Evolutionary conservation across 2,113 vertebrate genomes (phyloP).

Genomic region (Kobus ellipsiprymnus): DNA sequence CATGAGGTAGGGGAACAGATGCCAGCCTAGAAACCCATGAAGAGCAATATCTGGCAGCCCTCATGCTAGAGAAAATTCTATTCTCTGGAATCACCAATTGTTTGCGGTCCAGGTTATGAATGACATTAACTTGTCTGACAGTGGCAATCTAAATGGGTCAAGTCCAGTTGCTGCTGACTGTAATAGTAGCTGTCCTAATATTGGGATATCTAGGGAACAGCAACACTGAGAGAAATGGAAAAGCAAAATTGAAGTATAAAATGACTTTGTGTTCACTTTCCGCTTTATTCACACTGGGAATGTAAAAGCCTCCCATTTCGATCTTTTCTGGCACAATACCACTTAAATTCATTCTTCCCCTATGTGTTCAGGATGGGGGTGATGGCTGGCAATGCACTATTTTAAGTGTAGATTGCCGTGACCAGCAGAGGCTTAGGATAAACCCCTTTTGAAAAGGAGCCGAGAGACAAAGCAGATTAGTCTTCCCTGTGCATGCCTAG

Average conservation of each 20-base stretch:
- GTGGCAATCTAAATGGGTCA: not conserved
- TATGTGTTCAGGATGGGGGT: not conserved
- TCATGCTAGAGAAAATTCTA: not conserved
- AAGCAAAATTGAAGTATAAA: slow-evolving; percentile 39
- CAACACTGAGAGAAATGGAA: slow-evolving; percentile 1
- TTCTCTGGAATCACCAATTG: not conserved
- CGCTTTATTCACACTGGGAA: slow-evolving; percentile 24
- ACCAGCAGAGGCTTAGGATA: not conserved
- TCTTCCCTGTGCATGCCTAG: not conserved
- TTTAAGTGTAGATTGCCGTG: not conserved
- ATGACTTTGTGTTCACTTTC: slow-evolving; percentile 1
- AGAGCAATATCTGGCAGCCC: not conserved
- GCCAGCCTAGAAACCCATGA: not conserved
- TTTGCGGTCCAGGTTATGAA: not conserved
- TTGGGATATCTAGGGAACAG: not conserved
- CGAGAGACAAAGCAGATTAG: not conserved
- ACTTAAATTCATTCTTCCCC: not conserved
- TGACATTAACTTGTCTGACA: slow-evolving; percentile 18
- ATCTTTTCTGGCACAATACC: not conserved
- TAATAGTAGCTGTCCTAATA: not conserved
- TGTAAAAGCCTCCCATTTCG: slow-evolving; percentile 1
- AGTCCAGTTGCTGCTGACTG: not conserved
- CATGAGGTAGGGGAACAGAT: not conserved
- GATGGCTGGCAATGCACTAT: not conserved
- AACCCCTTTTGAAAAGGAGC: not conserved